A percentile compares a stretch with the other conserved stretches of the same genome.
phyloP scores from a whole-genome alignment of 2,113 vertebrate species.

The Eleginops maclovinus region DNA sequence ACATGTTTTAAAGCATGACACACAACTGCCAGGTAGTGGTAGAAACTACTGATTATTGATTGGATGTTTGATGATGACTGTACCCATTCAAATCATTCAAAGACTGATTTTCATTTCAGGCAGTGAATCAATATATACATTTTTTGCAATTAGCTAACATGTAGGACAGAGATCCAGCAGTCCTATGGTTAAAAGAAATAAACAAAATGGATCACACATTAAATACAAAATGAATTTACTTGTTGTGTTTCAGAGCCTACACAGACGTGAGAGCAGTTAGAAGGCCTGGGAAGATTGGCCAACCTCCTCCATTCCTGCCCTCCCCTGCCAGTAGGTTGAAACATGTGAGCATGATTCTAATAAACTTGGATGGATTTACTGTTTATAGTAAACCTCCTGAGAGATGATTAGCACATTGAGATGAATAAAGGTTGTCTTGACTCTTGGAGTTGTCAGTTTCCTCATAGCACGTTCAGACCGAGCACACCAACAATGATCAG shows the following conservation, averaged over 20 bases:
- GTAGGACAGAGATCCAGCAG: constrained; percentile 31
- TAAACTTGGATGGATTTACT: background rate
- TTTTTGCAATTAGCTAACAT: background rate
- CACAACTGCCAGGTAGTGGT: no score
- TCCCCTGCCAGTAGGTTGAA: background rate
- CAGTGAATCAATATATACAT: background rate
- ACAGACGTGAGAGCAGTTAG: background rate
- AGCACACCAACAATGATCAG: constrained; percentile 44
- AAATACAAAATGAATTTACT: background rate
- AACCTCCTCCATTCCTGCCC: background rate
- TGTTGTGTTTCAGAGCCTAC: background rate
- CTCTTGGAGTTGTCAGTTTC: background rate
- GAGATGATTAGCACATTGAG: background rate
- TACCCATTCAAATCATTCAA: no score
- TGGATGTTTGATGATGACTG: no score
- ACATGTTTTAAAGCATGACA: no score
- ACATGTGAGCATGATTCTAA: background rate
- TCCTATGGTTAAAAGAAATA: background rate
- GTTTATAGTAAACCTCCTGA: background rate
- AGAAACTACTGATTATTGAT: no score
- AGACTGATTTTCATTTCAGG: background rate
- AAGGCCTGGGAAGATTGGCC: background rate
- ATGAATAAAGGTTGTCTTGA: no score
- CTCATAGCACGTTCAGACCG: constrained; percentile 41
- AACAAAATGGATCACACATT: background rate